These are phyloP conservation scores for Trichogramma dendrolimi DNA, from an alignment of 2,888 invertebrate genomes.

Conservation along the genomic window DNA sequence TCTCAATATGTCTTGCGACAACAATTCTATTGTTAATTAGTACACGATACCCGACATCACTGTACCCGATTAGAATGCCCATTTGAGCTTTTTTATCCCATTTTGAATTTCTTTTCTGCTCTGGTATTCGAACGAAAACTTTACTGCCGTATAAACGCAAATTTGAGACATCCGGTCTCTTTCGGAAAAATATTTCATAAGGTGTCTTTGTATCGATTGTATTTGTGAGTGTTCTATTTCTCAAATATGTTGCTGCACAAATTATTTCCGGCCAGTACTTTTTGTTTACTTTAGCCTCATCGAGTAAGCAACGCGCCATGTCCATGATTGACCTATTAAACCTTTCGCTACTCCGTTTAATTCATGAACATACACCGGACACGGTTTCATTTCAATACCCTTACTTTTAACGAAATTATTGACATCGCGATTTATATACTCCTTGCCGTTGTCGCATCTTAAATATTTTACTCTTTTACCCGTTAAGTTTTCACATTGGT, in stretches of 20 bases:
- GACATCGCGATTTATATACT: slow-evolving; percentile 23
- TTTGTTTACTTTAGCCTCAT: slow-evolving; percentile 14
- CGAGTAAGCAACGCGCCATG: slow-evolving; percentile 18
- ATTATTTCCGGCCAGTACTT: slow-evolving; percentile 17
- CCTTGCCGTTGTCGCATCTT: slow-evolving; percentile 32
- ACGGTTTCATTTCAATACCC: slow-evolving; percentile 22
- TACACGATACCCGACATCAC: slow-evolving; percentile 21
- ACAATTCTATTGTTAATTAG: slow-evolving; percentile 20
- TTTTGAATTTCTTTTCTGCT: slow-evolving; percentile 11
- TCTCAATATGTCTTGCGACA: slow-evolving; percentile 23
- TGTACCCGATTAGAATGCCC: slow-evolving; percentile 25
- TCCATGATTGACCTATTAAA: slow-evolving; percentile 21
- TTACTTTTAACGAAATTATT: slow-evolving; percentile 22
- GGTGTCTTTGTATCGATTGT: slow-evolving; percentile 20
- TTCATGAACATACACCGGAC: slow-evolving; percentile 15
- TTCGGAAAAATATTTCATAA: slow-evolving; percentile 20
- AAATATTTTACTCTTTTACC: slow-evolving; percentile 28
- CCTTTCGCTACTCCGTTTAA: slow-evolving; percentile 21
- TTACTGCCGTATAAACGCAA: slow-evolving; percentile 24
- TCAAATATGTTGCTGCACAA: slow-evolving; percentile 13
- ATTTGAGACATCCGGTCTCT: slow-evolving; percentile 21
- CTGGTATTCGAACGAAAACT: slow-evolving; percentile 23
- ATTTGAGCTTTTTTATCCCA: slow-evolving; percentile 23
- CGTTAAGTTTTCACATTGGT: slow-evolving; percentile 22
- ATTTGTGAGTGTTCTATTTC: slow-evolving; percentile 20